Evolutionary conservation across 92 coral and sea anemone genomes (phyloP), one percentile per base, ranked within the genome.

Genomic region (Muricea muricata): DNA sequence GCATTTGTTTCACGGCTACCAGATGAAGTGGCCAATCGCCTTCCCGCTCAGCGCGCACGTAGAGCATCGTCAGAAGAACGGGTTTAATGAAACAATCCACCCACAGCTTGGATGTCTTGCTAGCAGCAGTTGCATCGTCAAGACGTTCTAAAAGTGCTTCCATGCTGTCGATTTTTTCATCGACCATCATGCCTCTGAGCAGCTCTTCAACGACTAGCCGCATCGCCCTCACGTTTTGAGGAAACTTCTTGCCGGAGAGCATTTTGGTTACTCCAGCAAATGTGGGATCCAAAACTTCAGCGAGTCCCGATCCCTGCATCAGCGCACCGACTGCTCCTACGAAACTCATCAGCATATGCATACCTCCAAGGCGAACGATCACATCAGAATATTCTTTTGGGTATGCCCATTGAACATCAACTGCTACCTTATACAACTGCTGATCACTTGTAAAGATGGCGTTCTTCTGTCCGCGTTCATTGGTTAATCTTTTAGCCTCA

Each of bases 1-100:
- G 37, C 89, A 90, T 90, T 57, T 76, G 80, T 60, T 87, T 78
- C 46, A 90, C 88, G 13, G 93, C 88, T 17, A 6, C 67, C 76
- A 90, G 18, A 70, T 90, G 91, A 18, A 90, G 90, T 26, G 93
- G 93, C 91, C 93, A 87, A 83, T 90, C 91, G 42, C 88, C 87
- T 73, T 90, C 90, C 54, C 82, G 81, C 67, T 90, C 88, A 24
- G 88, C 88, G 37, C 91, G 72, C 8, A 83, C 88, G 26, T 82
- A 87, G 0, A 87, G 7, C 86, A 87, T 87, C 84, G 81, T 86
- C 17, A 81, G 47, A 81, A 90, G 52, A 12, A 90, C 93, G 23
- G 91, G 89, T 69, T 60, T 82, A 21, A 90, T 78, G 42, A 83
- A 87, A 41, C 87, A 72, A 33, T 89, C 81, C 5, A 86, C 93